These are phyloP conservation scores for Suncus etruscus DNA, from an alignment of 2,113 vertebrate genomes.

Conservation along the genomic window DNA sequence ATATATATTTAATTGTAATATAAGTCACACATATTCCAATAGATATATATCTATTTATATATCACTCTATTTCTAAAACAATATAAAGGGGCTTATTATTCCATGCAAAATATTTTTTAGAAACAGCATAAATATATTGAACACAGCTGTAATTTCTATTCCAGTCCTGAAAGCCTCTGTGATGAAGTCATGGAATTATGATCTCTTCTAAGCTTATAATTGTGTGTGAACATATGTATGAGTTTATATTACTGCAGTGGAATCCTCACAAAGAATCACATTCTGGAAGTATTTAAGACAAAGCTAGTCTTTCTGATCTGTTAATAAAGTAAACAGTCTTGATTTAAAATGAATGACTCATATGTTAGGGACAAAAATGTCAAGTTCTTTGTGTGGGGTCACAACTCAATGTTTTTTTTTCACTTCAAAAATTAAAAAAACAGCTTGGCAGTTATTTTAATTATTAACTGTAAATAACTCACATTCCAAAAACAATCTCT, in stretches of 20 bases:
- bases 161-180: conserved; percentile 66
- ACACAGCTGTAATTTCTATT: conserved; percentile 72
- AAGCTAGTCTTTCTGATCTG: conserved; percentile 72
- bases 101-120: conserved; percentile 4
- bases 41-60: conserved; percentile 41
- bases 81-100: conserved; percentile 47
- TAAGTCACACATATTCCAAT: conserved; percentile 18
- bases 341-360: conserved; percentile 66
- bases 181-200: conserved; percentile 81
- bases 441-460: conserved; percentile 15
- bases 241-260: conserved; percentile 73
- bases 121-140: conserved; percentile 59
- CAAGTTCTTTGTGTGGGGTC: conserved; percentile 49
- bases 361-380: conserved; percentile 49
- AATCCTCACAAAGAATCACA: conserved; percentile 64
- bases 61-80: conserved; percentile 22
- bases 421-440: not conserved
- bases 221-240: conserved; percentile 79
- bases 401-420: conserved; percentile 30
- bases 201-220: conserved; percentile 77
- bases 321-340: conserved; percentile 75
- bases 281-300: conserved; percentile 77
- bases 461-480: conserved; percentile 47
- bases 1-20: not conserved
- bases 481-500: conserved; percentile 19